Percentiles rank a stretch among this genome's conserved stretches.
Evolutionary conservation across 2,888 invertebrate genomes (phyloP).

Genomic region (Andrena dorsata): DNA sequence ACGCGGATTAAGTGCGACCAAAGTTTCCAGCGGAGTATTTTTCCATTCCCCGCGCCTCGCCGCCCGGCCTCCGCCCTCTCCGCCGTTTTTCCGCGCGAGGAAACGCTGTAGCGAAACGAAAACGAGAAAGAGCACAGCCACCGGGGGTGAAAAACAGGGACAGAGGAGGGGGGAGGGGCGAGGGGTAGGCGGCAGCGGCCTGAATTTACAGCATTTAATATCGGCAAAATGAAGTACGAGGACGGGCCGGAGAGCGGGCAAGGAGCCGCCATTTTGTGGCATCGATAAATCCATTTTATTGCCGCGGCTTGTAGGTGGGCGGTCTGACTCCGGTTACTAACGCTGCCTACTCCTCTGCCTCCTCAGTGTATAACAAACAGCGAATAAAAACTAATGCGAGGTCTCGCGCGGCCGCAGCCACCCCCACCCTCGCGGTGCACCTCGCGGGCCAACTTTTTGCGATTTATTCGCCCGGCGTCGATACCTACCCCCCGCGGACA

Average conservation of each 20-base stretch:
- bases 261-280: constrained; percentile 77
- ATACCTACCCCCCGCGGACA: background rate
- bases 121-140: background rate
- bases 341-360: constrained; percentile 39
- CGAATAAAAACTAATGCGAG: constrained; percentile 65
- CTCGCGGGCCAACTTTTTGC: constrained; percentile 15
- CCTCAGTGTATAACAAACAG: constrained; percentile 53
- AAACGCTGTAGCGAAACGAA: constrained; percentile 24
- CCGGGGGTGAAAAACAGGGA: background rate
- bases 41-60: background rate
- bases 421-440: constrained; percentile 26
- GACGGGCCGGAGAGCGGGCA: constrained; percentile 65
- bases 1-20: constrained; percentile 18
- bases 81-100: constrained; percentile 5
- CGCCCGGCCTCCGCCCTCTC: background rate
- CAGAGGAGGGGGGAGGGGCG: constrained; percentile 5
- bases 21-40: constrained; percentile 31
- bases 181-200: constrained; percentile 43
- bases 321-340: constrained; percentile 63
- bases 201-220: constrained; percentile 81
- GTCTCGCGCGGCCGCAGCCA: constrained; percentile 9
- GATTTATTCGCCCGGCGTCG: constrained; percentile 39
- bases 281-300: constrained; percentile 81
- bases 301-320: constrained; percentile 68
- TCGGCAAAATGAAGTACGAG: constrained; percentile 79